Conservation (phyloP, 2,113 vertebrate genomes). For the Alaudala cheleensis region DNA sequence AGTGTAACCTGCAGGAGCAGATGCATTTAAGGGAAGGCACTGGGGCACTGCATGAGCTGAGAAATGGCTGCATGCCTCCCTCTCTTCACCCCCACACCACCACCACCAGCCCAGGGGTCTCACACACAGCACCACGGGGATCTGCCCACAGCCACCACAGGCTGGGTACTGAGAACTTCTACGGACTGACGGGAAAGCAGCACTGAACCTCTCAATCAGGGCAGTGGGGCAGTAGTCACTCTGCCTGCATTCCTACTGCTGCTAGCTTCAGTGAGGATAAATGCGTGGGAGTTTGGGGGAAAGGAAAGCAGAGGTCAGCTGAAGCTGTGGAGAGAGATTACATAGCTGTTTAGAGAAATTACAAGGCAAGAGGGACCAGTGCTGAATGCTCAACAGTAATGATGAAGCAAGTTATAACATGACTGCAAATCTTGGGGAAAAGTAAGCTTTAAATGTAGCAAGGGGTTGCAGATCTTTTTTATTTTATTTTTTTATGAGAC, state of each 20-base stretch:
- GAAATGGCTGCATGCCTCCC: fast-evolving
- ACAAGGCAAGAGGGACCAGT: neutral
- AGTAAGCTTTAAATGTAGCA: neutral
- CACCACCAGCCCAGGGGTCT: neutral
- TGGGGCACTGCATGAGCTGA: neutral
- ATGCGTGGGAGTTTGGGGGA: fast-evolving
- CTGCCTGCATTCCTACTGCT: neutral
- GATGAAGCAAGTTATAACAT: neutral
- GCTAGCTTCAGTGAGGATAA: neutral
- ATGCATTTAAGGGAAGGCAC: neutral
- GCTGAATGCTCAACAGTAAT: neutral
- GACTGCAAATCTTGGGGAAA: neutral
- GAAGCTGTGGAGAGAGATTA: neutral
- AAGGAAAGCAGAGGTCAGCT: neutral
- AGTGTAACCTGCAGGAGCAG: neutral
- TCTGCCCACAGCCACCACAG: neutral
- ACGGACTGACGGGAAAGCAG: neutral
- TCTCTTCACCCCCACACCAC: neutral
- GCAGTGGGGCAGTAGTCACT: fast-evolving
- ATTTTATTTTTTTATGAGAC: neutral
- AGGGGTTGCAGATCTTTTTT: neutral
- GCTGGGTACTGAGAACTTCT: neutral
- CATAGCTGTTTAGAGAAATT: neutral
- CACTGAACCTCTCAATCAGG: neutral
- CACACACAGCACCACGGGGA: fast-evolving